A percentile compares a stretch with the other conserved stretches of the same genome.
Conservation (phyloP, 2,797 vertebrate species). For the Glyptemys insculpta region DNA sequence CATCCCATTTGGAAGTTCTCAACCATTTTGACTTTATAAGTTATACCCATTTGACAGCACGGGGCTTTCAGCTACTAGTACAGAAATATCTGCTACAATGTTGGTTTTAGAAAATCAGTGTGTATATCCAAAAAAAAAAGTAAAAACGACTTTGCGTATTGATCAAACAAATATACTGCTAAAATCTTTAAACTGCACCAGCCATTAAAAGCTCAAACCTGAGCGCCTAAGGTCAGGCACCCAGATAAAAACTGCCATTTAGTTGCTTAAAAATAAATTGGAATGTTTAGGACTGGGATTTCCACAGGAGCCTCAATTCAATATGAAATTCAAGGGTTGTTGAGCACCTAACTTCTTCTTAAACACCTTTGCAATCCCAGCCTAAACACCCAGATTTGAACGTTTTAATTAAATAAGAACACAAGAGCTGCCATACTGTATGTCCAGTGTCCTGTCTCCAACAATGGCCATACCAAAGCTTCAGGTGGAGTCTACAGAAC, state of each 20-base stretch:
- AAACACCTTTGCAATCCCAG: neutral
- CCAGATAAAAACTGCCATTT: neutral
- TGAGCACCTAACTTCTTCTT: neutral
- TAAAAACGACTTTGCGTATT: neutral
- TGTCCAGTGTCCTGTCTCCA: neutral
- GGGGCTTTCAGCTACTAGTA: neutral
- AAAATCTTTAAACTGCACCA: neutral
- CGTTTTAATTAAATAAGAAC: neutral
- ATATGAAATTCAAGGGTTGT: fast-evolving
- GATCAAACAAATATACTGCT: neutral
- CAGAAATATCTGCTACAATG: fast-evolving
- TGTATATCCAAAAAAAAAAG: neutral
- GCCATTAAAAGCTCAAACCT: neutral
- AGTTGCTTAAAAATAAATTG: neutral
- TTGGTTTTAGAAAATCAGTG: neutral
- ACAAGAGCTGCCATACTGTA: neutral
- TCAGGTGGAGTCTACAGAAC: neutral
- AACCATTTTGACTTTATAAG: neutral
- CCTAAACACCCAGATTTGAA: neutral
- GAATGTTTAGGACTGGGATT: neutral
- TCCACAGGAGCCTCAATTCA: neutral
- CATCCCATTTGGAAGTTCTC: neutral
- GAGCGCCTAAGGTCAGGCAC: neutral
- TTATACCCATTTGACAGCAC: neutral
- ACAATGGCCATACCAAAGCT: neutral